Base-by-base conservation (phyloP, 2,888 invertebrate genomes). In the Drosophila nr. perissopoda region DNA sequence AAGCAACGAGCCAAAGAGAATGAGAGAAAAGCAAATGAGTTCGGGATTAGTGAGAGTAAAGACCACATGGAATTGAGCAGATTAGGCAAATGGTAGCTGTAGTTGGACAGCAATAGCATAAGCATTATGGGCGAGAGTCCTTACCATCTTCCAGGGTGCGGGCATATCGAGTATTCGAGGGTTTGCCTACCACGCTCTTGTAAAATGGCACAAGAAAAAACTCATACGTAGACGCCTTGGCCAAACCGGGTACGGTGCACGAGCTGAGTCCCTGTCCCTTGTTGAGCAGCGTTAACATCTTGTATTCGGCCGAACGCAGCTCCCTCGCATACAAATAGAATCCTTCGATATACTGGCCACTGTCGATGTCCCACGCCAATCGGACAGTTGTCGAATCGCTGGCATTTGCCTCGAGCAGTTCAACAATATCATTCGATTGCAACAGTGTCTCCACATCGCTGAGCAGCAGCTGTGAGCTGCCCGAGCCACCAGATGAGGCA, bases 171-270 rank as follows among this genome's bases (percentile, higher is more conserved):
- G 96, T 96, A 94, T 98, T 98, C 63, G 97, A 97, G 46, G 97
- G 97, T 88, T 96, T 96, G 74, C 98, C 98, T 93, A 98, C 97
- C 82, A 98, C 95, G 91, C 95, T 96, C 93, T 96, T 96, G 93
- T 96, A 97, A 94, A 97, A 98, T 76, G 98, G 98, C 91, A 97
- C 95, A 83, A 99, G 95, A 94, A 98, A 97, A 94, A 98, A 97
- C 94, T 98, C 97, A 93, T 98, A 98, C 92, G 95, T 95, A 74
- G 97, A 96, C 93, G 96, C 97, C 93, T 97, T 97, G 78, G 95
- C 94, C 91, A 98, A 94, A 83, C 96, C 96, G 73, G 96, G 96
- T 88, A 97, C 96, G 88, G 96, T 95, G 92, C 96, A 96, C 64
- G 96, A 96, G 52, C 96, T 96, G 64, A 96, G 95, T 61, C 96